A percentile compares a stretch with the other conserved stretches of the same genome.
These are phyloP conservation scores for Siphlonurus alternatus DNA, from an alignment of 2,888 invertebrate species.

Conservation along the genomic window DNA sequence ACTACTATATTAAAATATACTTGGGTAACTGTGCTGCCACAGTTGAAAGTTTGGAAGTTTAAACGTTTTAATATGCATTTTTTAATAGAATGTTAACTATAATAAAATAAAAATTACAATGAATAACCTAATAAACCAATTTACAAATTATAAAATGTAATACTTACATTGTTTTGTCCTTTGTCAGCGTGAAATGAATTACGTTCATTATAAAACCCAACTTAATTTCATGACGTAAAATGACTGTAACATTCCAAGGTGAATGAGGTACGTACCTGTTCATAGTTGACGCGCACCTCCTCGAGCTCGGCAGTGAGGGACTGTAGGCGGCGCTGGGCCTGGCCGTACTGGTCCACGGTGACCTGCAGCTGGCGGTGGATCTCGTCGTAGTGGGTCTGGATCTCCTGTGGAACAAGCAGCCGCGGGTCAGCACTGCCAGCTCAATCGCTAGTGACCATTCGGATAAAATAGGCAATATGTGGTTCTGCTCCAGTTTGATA, in stretches of 20 bases:
- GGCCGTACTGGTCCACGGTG: slow-evolving; percentile 82
- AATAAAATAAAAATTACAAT: not conserved
- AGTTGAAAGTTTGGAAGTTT: too few relatives aligned
- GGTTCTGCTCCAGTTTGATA: not conserved
- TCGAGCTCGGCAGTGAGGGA: slow-evolving; percentile 88
- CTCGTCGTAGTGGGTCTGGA: slow-evolving; percentile 93
- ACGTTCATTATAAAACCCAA: too few relatives aligned
- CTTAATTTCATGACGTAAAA: too few relatives aligned
- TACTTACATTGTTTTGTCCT: too few relatives aligned
- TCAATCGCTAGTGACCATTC: too few relatives aligned
- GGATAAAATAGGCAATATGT: too few relatives aligned
- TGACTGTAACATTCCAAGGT: too few relatives aligned
- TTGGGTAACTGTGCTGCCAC: too few relatives aligned
- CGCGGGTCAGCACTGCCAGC: too few relatives aligned
- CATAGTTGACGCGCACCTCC: slow-evolving; percentile 84
- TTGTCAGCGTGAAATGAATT: not conserved
- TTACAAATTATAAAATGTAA: not conserved
- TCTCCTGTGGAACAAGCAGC: slow-evolving; percentile 42
- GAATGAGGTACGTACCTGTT: slow-evolving; percentile 49
- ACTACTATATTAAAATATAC: not conserved
- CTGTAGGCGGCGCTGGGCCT: slow-evolving; percentile 79
- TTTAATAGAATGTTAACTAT: not conserved
- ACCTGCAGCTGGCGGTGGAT: slow-evolving; percentile 90
- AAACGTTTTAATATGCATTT: not conserved
- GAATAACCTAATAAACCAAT: not conserved